phyloP scores from a whole-genome alignment of 2,113 vertebrate species.

The human (Homo sapiens) region DNA sequence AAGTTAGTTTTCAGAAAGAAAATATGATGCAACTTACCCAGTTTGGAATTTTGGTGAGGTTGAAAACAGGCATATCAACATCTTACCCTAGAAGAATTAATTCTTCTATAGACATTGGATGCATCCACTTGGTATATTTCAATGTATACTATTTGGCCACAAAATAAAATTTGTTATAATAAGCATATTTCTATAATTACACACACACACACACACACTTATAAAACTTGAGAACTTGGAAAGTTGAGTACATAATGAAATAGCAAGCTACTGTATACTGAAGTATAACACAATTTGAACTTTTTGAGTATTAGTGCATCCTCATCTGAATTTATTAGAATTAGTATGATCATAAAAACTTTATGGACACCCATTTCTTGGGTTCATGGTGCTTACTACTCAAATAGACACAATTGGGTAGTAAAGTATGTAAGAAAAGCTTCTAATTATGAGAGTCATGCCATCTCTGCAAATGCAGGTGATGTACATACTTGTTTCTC shows the following conservation, averaged over 20 bases:
- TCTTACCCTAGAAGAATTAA: neutral
- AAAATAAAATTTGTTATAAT: constrained; percentile 13
- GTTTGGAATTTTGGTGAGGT: neutral
- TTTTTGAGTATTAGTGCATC: neutral
- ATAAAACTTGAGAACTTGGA: neutral
- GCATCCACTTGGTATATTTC: neutral
- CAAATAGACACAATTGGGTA: neutral
- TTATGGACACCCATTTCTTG: neutral
- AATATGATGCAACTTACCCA: neutral
- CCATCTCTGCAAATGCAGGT: neutral
- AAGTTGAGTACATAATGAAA: neutral
- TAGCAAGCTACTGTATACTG: neutral
- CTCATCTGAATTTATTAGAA: constrained; percentile 44
- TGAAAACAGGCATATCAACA: neutral
- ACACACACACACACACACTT: neutral
- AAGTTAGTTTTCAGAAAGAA: neutral
- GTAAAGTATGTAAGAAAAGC: neutral
- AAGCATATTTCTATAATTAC: neutral
- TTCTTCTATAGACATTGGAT: neutral
- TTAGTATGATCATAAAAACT: constrained; percentile 46
- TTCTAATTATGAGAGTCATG: constrained; percentile 1
- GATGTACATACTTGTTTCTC: neutral
- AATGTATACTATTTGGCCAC: neutral
- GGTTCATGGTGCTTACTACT: neutral
- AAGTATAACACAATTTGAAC: neutral